Conservation (phyloP, 2,888 invertebrate genomes). For the Spodoptera littoralis region DNA sequence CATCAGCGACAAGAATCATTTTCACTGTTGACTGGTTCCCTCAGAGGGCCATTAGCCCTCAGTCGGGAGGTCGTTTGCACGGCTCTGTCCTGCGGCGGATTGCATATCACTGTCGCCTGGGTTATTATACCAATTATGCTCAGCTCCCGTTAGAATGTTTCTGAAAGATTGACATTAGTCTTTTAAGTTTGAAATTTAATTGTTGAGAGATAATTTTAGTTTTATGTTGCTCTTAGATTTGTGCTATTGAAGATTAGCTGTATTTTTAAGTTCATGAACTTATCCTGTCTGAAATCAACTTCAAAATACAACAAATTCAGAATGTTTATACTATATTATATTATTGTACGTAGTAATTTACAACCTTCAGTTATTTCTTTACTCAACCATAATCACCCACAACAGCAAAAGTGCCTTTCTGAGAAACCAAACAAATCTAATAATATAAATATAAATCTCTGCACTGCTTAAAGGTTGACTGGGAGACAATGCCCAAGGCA, state of each 20-base stretch:
- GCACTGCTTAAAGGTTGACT: too few relatives aligned
- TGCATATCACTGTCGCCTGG: conserved; percentile 57
- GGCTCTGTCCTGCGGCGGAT: conserved; percentile 48
- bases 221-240: background rate
- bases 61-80: conserved; percentile 48
- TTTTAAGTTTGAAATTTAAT: conserved; percentile 28
- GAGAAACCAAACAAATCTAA: too few relatives aligned
- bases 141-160: conserved; percentile 31
- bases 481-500: too few relatives aligned
- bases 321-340: too few relatives aligned
- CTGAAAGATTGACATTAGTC: conserved; percentile 43
- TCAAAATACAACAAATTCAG: too few relatives aligned
- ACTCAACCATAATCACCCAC: too few relatives aligned
- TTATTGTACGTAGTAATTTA: too few relatives aligned
- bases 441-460: too few relatives aligned
- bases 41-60: conserved; percentile 47
- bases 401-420: too few relatives aligned
- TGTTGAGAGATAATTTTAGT: background rate
- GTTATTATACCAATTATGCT: conserved; percentile 58
- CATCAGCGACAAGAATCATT: conserved; percentile 44
- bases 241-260: background rate
- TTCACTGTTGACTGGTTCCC: conserved; percentile 48
- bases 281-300: too few relatives aligned
- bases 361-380: too few relatives aligned
- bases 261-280: too few relatives aligned